Base-by-base conservation (phyloP, 1,140 invertebrate genomes). In the Pogonomyrmex californicus region DNA sequence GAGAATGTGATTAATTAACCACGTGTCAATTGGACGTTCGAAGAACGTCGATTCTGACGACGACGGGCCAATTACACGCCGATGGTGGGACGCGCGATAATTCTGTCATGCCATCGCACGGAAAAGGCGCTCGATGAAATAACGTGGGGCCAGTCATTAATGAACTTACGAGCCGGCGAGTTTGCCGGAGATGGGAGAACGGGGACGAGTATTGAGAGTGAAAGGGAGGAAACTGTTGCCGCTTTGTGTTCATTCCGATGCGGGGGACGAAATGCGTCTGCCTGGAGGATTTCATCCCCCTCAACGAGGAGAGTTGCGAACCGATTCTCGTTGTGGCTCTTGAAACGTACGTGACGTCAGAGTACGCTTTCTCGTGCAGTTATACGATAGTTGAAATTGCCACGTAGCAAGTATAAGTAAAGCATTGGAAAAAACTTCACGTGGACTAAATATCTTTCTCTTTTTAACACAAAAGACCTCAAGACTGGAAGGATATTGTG, bases 161-260 rank as follows among this genome's bases (percentile, higher is more conserved):
- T 76, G 75, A 86, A 88, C 73, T 86, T 86, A 86, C 71, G 66
- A 44, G 60, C 60, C 65, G 66, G 9, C 79, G 81, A 76, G 78
- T 49, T 63, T 51, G 65, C 75, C 65, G 85, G 73, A 54, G 82
- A 63, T 76, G 58, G 38, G 49, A 33, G 83, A 78, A 49, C 41
- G 81, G 68, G 68, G 60, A 62, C 68, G 79, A 75, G 41, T 60
- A 75, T 76, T 60, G 63, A 87, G 86, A 82, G 60, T 68, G 81
- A 87, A 87, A 87, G 83, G 83, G 87, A 88, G 75, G 68, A 88
- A 79, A 77, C 87, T 78, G 87, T 66, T 79, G 56, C 65, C 36
- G 86, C 30, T 79, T 70, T 76, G 75, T 62, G 71, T 71, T 85
- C 71, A 66, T 85, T 66, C 71, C 81, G 49, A 82, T 68, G 51